Evolutionary conservation across 23 tunicate genomes (phyloP), one percentile per base, ranked within the genome.

Genomic region (Aplidium turbinatum): DNA sequence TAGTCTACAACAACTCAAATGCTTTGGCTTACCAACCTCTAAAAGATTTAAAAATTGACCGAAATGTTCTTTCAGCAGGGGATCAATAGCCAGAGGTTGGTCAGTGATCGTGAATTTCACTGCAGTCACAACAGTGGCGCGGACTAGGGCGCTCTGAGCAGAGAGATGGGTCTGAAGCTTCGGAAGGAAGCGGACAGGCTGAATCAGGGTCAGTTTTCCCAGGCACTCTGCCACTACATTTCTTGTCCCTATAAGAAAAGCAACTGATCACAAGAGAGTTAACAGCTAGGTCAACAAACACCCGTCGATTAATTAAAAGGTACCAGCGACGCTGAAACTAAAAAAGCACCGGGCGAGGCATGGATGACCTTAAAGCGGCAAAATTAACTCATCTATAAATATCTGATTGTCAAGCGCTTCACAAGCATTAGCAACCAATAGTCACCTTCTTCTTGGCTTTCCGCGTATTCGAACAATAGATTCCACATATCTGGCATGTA

Each of bases 211-310:
- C 24, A 91, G 70, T 60, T 84, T 84, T 16, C 99, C 99, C 24
- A 95, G 85, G 61, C 99, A 95, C 55, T 95, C 99, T 1, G 99
- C 87, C 4, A 95, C 81, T 2, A 95, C 96, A 39, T 95, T 95
- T 36, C 99, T 56, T 0, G 96, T 83, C 28, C 99, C 99, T 95
- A 35, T 1, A 75, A 31, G 53, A 47, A 40, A 55, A n/a, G n/a
- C n/a, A n/a, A n/a, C n/a, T n/a, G n/a, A n/a, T n/a, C n/a, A n/a
- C n/a, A n/a, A n/a, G n/a, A n/a, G n/a, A n/a, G n/a, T n/a, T n/a
- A n/a, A n/a, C n/a, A n/a, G n/a, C n/a, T n/a, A n/a, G n/a, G n/a
- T n/a, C n/a, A n/a, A n/a, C n/a, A n/a, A n/a, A n/a, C n/a, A n/a
- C n/a, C n/a, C n/a, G n/a, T n/a, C n/a, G n/a, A n/a, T n/a, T n/a